These are phyloP conservation scores for Lucilia sericata DNA, from an alignment of 1,140 invertebrate species.

Conservation along the genomic window DNA sequence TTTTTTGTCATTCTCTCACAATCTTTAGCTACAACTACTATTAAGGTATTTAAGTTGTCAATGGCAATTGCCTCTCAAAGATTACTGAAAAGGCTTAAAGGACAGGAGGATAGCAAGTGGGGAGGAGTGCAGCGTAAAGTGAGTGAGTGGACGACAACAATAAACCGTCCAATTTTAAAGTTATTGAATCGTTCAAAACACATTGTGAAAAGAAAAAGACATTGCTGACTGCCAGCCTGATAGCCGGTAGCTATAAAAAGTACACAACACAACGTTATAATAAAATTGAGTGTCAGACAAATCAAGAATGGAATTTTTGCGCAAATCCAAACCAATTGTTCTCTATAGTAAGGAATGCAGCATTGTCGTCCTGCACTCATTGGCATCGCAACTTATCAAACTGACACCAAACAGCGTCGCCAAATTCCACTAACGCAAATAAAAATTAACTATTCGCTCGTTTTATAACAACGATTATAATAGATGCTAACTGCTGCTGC, in stretches of 20 bases:
- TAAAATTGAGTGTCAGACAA: slow-evolving; percentile 47
- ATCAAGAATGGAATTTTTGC: slow-evolving; percentile 48
- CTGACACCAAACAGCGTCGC: slow-evolving; percentile 50
- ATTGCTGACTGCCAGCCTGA: not conserved
- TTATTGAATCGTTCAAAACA: slow-evolving; percentile 38
- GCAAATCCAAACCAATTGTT: slow-evolving; percentile 48
- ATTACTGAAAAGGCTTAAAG: not conserved
- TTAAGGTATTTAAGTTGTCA: slow-evolving; percentile 47
- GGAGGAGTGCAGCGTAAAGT: not conserved
- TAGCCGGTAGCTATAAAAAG: not conserved
- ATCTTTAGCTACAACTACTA: slow-evolving; percentile 16
- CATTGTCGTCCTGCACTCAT: slow-evolving; percentile 15
- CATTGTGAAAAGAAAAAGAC: slow-evolving; percentile 9
- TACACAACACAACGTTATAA: not conserved
- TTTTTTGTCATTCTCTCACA: slow-evolving; percentile 17
- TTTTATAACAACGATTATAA: slow-evolving; percentile 35
- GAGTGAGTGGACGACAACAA: slow-evolving; percentile 3
- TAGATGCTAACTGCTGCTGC: not conserved
- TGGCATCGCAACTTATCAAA: slow-evolving; percentile 49
- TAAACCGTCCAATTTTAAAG: slow-evolving; percentile 22
- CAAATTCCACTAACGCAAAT: slow-evolving; percentile 47
- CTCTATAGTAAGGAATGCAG: slow-evolving; percentile 45
- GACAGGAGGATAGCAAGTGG: too few species aligned
- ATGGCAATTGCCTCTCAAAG: slow-evolving; percentile 44
- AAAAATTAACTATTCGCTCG: slow-evolving; percentile 45